Evolutionary conservation across 53 echinoderm and acorn worm genomes (phyloP).

Genomic region (Pentamera pediparva): DNA sequence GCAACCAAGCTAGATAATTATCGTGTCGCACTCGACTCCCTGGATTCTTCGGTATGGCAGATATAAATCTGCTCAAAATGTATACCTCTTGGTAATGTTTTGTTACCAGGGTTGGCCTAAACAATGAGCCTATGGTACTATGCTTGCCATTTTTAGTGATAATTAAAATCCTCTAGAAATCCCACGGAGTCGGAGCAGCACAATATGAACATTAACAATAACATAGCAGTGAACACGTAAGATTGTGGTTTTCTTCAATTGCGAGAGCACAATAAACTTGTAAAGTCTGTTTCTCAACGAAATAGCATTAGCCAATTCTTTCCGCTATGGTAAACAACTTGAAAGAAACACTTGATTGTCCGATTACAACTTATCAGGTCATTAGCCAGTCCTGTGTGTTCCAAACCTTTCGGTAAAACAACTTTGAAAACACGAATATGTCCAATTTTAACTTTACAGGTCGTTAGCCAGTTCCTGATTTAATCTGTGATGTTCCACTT

Average conservation of each 20-base stretch:
- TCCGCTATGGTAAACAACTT: too few relatives aligned
- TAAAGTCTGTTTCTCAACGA: conserved; percentile 1
- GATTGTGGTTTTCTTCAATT: neutral
- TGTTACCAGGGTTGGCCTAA: neutral
- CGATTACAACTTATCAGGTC: conserved; percentile 4
- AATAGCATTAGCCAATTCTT: neutral
- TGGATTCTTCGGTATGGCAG: too few relatives aligned
- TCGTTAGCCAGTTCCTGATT: conserved; percentile 11
- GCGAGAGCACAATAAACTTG: neutral
- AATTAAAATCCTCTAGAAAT: too few relatives aligned
- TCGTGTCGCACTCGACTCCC: too few relatives aligned
- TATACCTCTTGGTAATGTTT: too few relatives aligned
- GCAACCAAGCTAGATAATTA: too few relatives aligned
- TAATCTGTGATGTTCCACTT: conserved; percentile 12
- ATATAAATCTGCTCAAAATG: too few relatives aligned
- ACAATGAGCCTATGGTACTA: too few relatives aligned
- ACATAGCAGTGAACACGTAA: too few relatives aligned
- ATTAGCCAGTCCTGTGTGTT: conserved; percentile 2
- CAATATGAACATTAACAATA: too few relatives aligned
- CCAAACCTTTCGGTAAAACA: neutral
- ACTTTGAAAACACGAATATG: neutral
- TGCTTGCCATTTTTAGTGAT: too few relatives aligned
- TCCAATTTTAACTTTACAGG: neutral
- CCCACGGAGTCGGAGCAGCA: too few relatives aligned
- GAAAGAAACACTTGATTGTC: neutral